Evolutionary conservation across 2,113 vertebrate species (phyloP).

Genomic region (Elaphurus davidianus): DNA sequence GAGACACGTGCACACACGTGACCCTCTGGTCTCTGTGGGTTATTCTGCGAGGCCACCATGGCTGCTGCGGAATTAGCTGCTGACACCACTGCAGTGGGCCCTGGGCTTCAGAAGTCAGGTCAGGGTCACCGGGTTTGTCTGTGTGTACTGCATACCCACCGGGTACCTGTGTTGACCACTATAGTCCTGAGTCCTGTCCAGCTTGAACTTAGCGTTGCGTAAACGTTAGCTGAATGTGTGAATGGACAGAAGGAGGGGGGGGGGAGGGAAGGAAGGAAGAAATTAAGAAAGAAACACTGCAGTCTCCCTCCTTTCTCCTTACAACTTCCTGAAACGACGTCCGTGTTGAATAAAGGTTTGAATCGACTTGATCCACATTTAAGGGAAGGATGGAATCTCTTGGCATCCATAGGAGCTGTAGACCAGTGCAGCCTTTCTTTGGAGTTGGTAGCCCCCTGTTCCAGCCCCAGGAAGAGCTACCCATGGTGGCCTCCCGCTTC

Average conservation of each 20-base stretch:
- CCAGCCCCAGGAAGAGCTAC: neutral
- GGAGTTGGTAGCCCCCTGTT: neutral
- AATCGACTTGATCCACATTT: neutral
- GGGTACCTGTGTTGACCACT: rapidly evolving
- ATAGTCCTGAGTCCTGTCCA: neutral
- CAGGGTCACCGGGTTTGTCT: rapidly evolving
- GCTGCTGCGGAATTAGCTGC: neutral
- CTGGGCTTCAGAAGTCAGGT: neutral
- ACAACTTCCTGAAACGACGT: neutral
- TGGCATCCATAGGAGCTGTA: neutral
- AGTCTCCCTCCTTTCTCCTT: neutral
- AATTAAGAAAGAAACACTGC: no score
- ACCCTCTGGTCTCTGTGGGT: neutral
- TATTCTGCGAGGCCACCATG: neutral
- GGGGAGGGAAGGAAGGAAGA: neutral
- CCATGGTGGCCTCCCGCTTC: neutral
- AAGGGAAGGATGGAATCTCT: neutral
- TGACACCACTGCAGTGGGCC: neutral
- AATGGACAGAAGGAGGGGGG: neutral
- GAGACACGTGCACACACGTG: neutral
- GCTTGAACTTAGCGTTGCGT: neutral
- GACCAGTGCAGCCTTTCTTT: neutral
- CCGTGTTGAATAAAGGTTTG: neutral
- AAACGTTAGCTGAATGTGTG: neutral
- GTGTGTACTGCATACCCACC: neutral